Percentiles rank a stretch among this genome's conserved stretches.
Conservation (phyloP, 2,113 vertebrate species). For the Sorex araneus region DNA sequence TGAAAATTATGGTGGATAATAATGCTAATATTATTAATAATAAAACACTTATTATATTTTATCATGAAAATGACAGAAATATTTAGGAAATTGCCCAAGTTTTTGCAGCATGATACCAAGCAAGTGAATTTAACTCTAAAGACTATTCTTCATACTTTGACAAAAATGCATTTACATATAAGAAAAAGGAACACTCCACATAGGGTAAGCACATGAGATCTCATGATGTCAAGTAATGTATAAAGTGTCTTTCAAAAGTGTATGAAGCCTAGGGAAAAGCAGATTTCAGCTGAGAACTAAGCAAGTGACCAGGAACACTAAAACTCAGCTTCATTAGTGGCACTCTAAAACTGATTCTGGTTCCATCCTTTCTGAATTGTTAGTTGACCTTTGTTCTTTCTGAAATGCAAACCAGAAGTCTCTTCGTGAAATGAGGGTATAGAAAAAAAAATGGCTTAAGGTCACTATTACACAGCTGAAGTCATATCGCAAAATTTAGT, state of each 20-base stretch:
- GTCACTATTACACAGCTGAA: background rate
- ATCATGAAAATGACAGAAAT: constrained; percentile 18
- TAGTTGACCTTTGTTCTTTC: constrained; percentile 6
- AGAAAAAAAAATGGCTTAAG: background rate
- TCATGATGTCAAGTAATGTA: background rate
- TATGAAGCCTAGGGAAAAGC: background rate
- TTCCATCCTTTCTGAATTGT: background rate
- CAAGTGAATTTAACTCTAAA: constrained; percentile 17
- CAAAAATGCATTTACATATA: constrained; percentile 28
- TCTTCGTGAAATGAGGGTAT: background rate
- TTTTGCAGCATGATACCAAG: constrained; percentile 4
- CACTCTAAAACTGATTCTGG: background rate
- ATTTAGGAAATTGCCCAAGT: constrained; percentile 23
- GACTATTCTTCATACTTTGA: background rate
- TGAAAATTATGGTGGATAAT: background rate
- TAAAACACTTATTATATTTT: background rate
- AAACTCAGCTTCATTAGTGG: background rate
- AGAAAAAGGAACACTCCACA: background rate
- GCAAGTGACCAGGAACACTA: no score
- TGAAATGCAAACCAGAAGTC: constrained; percentile 1
- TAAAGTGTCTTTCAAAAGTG: background rate
- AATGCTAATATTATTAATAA: no score
- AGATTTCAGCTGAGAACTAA: background rate
- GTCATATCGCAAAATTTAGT: background rate
- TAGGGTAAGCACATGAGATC: background rate